phyloP scores from a whole-genome alignment of 1,140 invertebrate species.

The Macrobrachium rosenbergii region DNA sequence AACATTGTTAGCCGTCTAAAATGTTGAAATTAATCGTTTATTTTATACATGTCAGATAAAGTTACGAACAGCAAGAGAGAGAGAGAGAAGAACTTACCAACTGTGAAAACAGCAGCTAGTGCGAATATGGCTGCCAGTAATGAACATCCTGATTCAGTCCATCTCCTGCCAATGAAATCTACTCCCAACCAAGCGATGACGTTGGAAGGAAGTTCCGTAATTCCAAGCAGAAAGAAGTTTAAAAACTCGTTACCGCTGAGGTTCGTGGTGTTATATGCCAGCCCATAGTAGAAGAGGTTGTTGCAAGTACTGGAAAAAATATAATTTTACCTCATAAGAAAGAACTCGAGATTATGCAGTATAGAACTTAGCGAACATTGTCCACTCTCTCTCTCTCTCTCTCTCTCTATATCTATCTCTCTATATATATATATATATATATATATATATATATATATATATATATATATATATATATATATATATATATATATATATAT shows the following conservation, averaged over 20 bases:
- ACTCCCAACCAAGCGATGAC: constrained; percentile 69
- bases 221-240: constrained; percentile 77
- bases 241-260: constrained; percentile 79
- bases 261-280: constrained; percentile 77
- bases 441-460: constrained; percentile 41
- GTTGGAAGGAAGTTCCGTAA: constrained; percentile 76
- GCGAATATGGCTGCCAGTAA: constrained; percentile 59
- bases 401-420: no score
- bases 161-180: constrained; percentile 74
- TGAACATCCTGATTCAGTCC: constrained; percentile 69
- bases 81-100: constrained; percentile 26
- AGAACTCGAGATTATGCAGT: neutral
- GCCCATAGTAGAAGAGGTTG: constrained; percentile 73
- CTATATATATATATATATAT: constrained; percentile 27
- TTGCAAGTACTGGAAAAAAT: constrained; percentile 57
- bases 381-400: no score
- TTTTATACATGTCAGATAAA: no score
- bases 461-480: constrained; percentile 41
- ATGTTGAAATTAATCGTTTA: no score
- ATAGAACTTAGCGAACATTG: neutral
- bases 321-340: no score
- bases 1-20: no score
- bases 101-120: constrained; percentile 69
- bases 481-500: constrained; percentile 45
- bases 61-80: neutral